Conservation (phyloP, 1,140 invertebrate species). For the Sycobia sp. region DNA sequence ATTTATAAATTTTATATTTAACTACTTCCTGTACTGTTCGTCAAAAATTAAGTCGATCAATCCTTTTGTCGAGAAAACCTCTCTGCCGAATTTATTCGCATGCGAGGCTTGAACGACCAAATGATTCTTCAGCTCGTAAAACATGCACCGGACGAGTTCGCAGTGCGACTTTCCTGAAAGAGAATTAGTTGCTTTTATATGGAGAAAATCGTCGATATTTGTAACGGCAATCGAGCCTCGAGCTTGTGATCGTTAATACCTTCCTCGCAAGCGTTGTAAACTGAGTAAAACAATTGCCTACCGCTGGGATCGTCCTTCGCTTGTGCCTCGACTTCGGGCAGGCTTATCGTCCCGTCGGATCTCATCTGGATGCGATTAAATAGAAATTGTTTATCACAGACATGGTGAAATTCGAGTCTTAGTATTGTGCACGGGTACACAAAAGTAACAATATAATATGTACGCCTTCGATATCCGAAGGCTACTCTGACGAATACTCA, state of each 20-base stretch:
- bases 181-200: too few relatives aligned
- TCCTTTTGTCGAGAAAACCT: too few relatives aligned
- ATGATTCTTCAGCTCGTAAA: neutral
- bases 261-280: neutral
- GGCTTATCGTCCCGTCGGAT: neutral
- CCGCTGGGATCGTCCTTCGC: neutral
- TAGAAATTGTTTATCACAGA: neutral
- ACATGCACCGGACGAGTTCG: constrained; percentile 4
- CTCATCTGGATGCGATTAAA: neutral
- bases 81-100: too few relatives aligned
- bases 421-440: neutral
- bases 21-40: too few relatives aligned
- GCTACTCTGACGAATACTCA: too few relatives aligned
- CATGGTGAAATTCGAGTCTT: neutral
- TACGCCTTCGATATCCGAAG: too few relatives aligned
- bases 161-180: neutral
- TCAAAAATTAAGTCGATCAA: too few relatives aligned
- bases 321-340: neutral
- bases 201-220: too few relatives aligned
- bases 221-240: too few relatives aligned
- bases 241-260: too few relatives aligned
- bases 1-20: too few relatives aligned
- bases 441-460: too few relatives aligned
- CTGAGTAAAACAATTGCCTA: neutral
- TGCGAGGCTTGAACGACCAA: neutral